Evolutionary conservation across 1,140 invertebrate species (phyloP).

Genomic region (Leptonema lineaticorne): DNA sequence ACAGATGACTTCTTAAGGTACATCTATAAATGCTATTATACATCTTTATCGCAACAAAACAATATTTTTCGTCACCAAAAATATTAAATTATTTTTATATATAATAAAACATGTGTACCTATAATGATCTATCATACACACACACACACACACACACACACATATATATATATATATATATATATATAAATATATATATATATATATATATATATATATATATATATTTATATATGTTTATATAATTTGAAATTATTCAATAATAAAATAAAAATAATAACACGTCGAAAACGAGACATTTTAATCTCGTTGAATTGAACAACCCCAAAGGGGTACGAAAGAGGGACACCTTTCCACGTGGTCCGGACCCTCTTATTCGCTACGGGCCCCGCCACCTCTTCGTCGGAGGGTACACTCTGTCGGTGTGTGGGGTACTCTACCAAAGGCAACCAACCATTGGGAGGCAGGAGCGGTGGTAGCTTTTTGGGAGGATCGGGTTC

Average conservation of each 20-base stretch:
- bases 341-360: constrained; percentile 40
- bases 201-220: not conserved
- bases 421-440: no score
- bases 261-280: no score
- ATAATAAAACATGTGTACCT: no score
- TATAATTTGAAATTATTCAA: not conserved
- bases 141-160: no score
- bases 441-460: constrained; percentile 33
- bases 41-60: no score
- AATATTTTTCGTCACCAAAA: no score
- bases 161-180: no score
- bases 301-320: constrained; percentile 9
- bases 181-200: no score
- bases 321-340: constrained; percentile 27
- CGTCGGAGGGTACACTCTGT: constrained; percentile 43
- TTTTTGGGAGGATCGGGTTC: not conserved
- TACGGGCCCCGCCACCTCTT: constrained; percentile 28
- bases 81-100: no score
- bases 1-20: no score
- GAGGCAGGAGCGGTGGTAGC: not conserved
- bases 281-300: not conserved
- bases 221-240: not conserved
- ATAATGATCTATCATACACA: no score
- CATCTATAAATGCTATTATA: no score
- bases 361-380: constrained; percentile 35